Evolutionary conservation across 1,140 invertebrate genomes (phyloP), one percentile per base, ranked within the genome.

Genomic region (Octopus bimaculoides): DNA sequence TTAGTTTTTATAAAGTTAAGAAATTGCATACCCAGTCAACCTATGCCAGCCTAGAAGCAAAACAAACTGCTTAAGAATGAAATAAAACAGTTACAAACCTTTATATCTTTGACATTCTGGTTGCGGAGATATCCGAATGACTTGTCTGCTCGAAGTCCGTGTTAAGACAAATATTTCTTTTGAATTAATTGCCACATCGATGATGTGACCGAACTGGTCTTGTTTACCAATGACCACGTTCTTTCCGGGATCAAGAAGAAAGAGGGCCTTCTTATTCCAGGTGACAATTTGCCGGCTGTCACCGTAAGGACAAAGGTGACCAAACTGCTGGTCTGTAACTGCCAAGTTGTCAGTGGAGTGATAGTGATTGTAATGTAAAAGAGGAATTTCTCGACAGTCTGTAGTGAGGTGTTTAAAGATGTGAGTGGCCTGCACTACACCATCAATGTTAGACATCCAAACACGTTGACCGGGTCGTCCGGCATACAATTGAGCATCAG

Each of bases 341-440:
- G 74, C 54, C 54, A 74, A 20, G 52, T 81, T 71, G 6, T 41
- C 71, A 73, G 6, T 61, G 73, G 14, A 81, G 77, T 54, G 82
- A 20, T 41, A 78, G 82, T 55, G 82, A 54, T 80, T 77, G 4
- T 78, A 73, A 41, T 69, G 76, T 20, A 85, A 77, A 5, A 88
- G 71, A 6, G 81, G 83, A 54, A 89, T 85, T 54, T 85, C 81
- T 20, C 83, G 78, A 9, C 78, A 61, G 2, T 81, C 54, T 20
- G 78, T 92, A 90, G 85, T 92, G 91, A 82, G 92, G 91, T 83
- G 94, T 91, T 95, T 95, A 87, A 96, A 96, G 14, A 96, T 92
- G 54, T 95, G 90, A 2, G 96, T 97, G 90, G 95, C 94, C n/a
- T 92, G 88, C n/a, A 97, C 96, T 85, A 92, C 92, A 8, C 96